Evolutionary conservation across 2,113 vertebrate species (phyloP).

Genomic region (Aplodontia rufa): DNA sequence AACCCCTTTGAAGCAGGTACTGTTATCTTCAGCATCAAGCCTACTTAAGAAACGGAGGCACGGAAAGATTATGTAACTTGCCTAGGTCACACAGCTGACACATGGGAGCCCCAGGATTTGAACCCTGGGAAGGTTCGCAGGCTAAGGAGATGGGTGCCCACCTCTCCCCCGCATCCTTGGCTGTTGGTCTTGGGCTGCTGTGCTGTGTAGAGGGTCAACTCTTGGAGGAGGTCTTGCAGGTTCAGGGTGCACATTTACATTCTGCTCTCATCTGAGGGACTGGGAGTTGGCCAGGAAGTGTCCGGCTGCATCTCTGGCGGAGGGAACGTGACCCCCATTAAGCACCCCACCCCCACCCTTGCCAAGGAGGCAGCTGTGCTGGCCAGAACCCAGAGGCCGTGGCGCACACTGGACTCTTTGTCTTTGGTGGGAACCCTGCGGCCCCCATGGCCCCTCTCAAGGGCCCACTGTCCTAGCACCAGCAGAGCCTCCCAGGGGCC

Average conservation of each 20-base stretch:
- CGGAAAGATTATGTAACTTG: background rate
- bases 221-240: background rate
- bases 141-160: too few relatives aligned
- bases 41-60: constrained; percentile 10
- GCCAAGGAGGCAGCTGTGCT: constrained; percentile 73
- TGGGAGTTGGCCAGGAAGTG: background rate
- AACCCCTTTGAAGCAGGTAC: background rate
- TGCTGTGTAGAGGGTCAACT: background rate
- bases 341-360: constrained; percentile 32
- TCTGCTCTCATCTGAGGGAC: background rate
- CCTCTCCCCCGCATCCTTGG: background rate
- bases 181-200: accelerated
- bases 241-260: background rate
- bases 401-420: constrained; percentile 75
- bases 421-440: constrained; percentile 64
- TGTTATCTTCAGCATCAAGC: background rate
- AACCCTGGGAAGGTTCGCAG: background rate
- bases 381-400: constrained; percentile 50
- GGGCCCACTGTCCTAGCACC: constrained; percentile 72
- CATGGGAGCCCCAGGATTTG: background rate
- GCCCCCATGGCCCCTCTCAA: constrained; percentile 69
- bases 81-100: background rate
- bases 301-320: background rate
- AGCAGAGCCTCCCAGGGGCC: constrained; percentile 41
- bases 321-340: constrained; percentile 16